phyloP scores from a whole-genome alignment of 1,140 invertebrate species.

The Limonius californicus region DNA sequence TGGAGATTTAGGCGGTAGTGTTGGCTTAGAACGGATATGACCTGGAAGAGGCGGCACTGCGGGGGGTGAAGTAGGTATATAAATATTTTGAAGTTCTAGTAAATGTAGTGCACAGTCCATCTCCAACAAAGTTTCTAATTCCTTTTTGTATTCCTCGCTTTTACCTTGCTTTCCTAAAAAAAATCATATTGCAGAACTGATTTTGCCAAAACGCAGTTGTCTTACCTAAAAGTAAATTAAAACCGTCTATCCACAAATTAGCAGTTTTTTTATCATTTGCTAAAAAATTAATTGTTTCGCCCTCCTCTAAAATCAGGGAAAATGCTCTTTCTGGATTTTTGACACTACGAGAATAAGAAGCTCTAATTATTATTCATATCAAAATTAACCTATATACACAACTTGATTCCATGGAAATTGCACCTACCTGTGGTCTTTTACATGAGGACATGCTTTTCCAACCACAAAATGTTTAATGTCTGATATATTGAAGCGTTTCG shows the following conservation, averaged over 20 bases:
- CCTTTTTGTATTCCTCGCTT: conserved; percentile 34
- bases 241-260: conserved; percentile 38
- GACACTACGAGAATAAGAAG: conserved; percentile 19
- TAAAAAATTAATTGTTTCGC: conserved; percentile 17
- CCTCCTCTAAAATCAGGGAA: conserved; percentile 31
- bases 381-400: too few relatives aligned
- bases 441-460: conserved; percentile 35
- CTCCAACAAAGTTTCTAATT: conserved; percentile 35
- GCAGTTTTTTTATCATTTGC: conserved; percentile 34
- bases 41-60: conserved; percentile 33
- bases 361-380: neutral
- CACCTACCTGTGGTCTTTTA: conserved; percentile 27
- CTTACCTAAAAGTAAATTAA: conserved; percentile 34
- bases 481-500: conserved; percentile 14
- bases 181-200: neutral
- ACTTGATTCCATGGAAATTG: too few relatives aligned
- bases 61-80: conserved; percentile 38
- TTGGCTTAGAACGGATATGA: conserved; percentile 17
- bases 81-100: conserved; percentile 40
- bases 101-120: conserved; percentile 41
- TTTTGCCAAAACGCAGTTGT: neutral
- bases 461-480: conserved; percentile 37
- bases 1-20: conserved; percentile 30
- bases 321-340: conserved; percentile 30
- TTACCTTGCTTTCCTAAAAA: conserved; percentile 29